Conservation (phyloP, 2,888 invertebrate genomes). For the Endotricha flammealis region DNA sequence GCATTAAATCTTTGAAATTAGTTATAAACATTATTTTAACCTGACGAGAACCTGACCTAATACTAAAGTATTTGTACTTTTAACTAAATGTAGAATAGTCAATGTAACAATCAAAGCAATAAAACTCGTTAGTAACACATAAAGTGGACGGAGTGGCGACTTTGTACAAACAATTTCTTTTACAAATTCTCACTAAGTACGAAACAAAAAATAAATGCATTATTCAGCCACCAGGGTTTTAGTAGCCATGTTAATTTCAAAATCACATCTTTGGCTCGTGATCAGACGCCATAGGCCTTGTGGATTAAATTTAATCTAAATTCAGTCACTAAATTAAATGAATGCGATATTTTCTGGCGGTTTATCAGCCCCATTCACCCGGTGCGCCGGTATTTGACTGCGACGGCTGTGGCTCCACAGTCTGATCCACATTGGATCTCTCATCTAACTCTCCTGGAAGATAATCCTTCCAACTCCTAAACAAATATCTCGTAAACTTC, state of each 20-base stretch:
- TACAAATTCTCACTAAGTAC: constrained; percentile 45
- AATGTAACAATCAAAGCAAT: constrained; percentile 26
- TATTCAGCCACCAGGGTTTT: constrained; percentile 31
- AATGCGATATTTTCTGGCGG: neutral
- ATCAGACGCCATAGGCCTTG: neutral
- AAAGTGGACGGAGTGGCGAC: constrained; percentile 48
- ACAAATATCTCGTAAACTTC: constrained; percentile 94
- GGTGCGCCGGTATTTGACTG: constrained; percentile 27
- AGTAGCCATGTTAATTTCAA: constrained; percentile 13
- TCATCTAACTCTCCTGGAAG: constrained; percentile 86
- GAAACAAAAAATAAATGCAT: constrained; percentile 53
- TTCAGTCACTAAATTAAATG: neutral
- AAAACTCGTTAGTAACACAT: constrained; percentile 27
- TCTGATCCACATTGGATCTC: constrained; percentile 17
- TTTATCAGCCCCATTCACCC: constrained; percentile 50
- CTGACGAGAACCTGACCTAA: too few relatives aligned
- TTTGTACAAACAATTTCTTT: constrained; percentile 25
- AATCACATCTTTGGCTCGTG: constrained; percentile 20
- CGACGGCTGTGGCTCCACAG: constrained; percentile 15
- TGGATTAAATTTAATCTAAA: neutral
- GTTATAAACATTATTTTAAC: too few relatives aligned
- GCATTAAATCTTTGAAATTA: too few relatives aligned
- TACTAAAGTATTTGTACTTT: too few relatives aligned
- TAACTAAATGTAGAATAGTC: too few relatives aligned
- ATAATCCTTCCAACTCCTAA: constrained; percentile 96